A percentile compares a stretch with the other conserved stretches of the same genome.
These are phyloP conservation scores for Drosophila koepferae DNA, from an alignment of 2,888 invertebrate genomes.

Conservation along the genomic window DNA sequence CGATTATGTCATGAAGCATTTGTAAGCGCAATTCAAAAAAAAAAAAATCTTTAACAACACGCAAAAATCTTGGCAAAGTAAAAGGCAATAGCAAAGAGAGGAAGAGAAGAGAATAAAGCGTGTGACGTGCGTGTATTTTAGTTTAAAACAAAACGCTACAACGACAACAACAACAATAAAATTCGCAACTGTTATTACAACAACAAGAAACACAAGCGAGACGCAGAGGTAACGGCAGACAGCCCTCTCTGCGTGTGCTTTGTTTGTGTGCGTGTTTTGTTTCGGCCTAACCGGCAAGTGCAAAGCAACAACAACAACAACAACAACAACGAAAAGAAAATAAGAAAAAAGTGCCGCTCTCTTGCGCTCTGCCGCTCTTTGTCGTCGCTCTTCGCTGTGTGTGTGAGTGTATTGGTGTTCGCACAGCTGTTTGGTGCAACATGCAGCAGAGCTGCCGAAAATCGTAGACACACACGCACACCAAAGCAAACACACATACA, in stretches of 20 bases:
- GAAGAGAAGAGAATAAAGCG: constrained; percentile 15
- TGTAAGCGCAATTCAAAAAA: constrained; percentile 30
- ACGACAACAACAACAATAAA: constrained; percentile 17
- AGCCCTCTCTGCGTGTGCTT: constrained; percentile 38
- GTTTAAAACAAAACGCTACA: constrained; percentile 39
- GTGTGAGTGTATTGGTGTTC: constrained; percentile 59
- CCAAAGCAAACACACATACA: neutral
- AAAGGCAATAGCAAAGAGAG: constrained; percentile 7
- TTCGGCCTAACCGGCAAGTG: constrained; percentile 55
- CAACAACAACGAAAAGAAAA: neutral
- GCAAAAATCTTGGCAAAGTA: constrained; percentile 21
- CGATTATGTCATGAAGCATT: constrained; percentile 69
- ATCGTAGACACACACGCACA: constrained; percentile 24
- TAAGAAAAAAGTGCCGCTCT: constrained; percentile 22
- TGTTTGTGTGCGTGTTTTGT: constrained; percentile 34
- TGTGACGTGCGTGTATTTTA: constrained; percentile 35
- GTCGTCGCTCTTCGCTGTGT: constrained; percentile 34
- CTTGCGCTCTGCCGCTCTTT: constrained; percentile 21
- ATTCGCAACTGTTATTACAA: constrained; percentile 18
- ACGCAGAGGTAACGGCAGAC: constrained; percentile 10
- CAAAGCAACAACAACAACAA: constrained; percentile 25
- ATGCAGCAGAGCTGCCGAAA: constrained; percentile 61
- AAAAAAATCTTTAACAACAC: constrained; percentile 21
- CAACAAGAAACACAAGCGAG: constrained; percentile 41
- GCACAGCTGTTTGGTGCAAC: constrained; percentile 73